Percentiles rank a stretch among this genome's conserved stretches.
Conservation (phyloP, 2,888 invertebrate genomes). For the Flexamia atlantica region DNA sequence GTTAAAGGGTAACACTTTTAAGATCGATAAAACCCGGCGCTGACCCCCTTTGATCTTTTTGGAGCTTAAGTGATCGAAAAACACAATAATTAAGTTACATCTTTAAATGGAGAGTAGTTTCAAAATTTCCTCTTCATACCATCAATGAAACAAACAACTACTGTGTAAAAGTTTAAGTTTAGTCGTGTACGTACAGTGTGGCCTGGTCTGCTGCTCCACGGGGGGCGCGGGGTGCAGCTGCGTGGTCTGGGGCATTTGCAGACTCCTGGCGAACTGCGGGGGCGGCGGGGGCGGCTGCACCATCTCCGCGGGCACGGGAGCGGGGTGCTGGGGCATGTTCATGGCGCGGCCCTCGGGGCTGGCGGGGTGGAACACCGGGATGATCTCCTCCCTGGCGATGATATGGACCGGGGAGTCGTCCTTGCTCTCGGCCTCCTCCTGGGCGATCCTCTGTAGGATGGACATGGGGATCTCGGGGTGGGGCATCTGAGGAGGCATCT, state of each 20-base stretch:
- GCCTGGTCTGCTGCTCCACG: constrained; percentile 81
- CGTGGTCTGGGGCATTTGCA: constrained; percentile 70
- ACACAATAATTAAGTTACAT: too few relatives aligned
- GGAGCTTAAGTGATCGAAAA: too few relatives aligned
- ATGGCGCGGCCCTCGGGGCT: constrained; percentile 63
- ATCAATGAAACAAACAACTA: too few relatives aligned
- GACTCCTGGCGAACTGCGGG: constrained; percentile 73
- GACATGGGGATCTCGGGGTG: constrained; percentile 68
- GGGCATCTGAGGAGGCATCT: constrained; percentile 67
- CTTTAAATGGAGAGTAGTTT: neutral
- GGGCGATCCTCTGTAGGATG: constrained; percentile 72
- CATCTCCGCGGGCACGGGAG: constrained; percentile 70
- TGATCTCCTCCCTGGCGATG: constrained; percentile 69
- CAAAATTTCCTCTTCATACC: too few relatives aligned
- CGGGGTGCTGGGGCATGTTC: constrained; percentile 49
- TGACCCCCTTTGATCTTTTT: too few relatives aligned
- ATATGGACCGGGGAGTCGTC: constrained; percentile 65
- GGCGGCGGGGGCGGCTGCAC: constrained; percentile 72
- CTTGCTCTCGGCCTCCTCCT: constrained; percentile 71
- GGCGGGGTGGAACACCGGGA: constrained; percentile 68
- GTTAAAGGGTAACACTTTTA: too few relatives aligned
- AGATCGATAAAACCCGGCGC: too few relatives aligned
- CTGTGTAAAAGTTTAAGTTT: too few relatives aligned
- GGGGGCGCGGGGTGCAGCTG: constrained; percentile 71
- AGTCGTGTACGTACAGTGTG: constrained; percentile 84